Base-by-base conservation (phyloP, 2,888 invertebrate species). In the Druceiella hillmani region DNA sequence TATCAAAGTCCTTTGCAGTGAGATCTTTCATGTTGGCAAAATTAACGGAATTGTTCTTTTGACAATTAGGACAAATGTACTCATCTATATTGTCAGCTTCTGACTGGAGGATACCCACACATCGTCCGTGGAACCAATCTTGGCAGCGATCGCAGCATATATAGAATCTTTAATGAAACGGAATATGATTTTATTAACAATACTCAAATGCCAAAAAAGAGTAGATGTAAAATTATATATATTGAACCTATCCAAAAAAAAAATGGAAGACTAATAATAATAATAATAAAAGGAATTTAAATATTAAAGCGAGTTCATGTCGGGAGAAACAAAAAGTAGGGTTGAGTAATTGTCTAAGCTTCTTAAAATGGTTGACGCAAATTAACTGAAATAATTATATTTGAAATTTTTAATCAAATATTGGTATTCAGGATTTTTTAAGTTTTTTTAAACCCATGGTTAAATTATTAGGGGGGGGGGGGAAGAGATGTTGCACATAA, bases 81-180 rank as follows among this genome's bases (percentile, higher is more conserved):
- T 93, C 92, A 55, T 94, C 95, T 50, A 97, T 91, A 52, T 87
- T 87, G 57, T 94, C 91, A 13, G 93, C 95, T 60, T 93, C 93
- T 3, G 89, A 88, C 56, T 91, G 92, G 33, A 92, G 66, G 55
- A 94, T 90, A 24, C 97, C 97, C 28, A 98, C 97, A 65, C 98
- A 98, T 40, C 90, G 79, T 4, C 97, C 97, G 63, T 98, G 98
- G 72, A 95, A 98, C 99, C 99, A 99, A 65, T 94, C 97, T 64
- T 97, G 93, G 64, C 99, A 99, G 46, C 87, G 83, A 70, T 99
- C 99, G 63, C 99, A 99, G 59, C 95, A 97, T 56, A 99, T 95
- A 65, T 98, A 99, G 76, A 98, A 98, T 64, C 92, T 92, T 59
- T 25, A 73, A 66, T 38, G 37, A 47, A 38, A 11, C 7, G 41